Evolutionary conservation across 2,113 vertebrate genomes (phyloP).

Genomic region (Axis porcinus): DNA sequence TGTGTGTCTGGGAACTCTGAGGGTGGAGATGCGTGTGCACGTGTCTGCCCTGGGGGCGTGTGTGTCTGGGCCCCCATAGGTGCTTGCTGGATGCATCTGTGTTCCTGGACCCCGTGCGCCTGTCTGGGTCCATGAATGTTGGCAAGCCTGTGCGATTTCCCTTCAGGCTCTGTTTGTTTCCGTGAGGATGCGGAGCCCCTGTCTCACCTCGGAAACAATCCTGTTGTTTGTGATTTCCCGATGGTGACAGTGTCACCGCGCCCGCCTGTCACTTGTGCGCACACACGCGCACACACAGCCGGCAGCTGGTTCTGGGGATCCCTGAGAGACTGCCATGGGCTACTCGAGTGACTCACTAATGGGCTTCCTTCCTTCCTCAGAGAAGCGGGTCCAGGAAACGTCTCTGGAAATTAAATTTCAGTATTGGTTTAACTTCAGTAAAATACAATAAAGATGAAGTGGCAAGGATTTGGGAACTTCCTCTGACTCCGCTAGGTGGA

Average conservation of each 20-base stretch:
- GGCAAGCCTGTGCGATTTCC: background rate
- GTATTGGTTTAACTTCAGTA: background rate
- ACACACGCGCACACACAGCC: background rate
- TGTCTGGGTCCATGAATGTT: background rate
- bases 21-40: accelerated
- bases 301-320: background rate
- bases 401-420: constrained; percentile 39
- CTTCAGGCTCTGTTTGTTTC: constrained; percentile 23
- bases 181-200: background rate
- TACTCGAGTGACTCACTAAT: constrained; percentile 16
- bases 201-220: constrained; percentile 25
- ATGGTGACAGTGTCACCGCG: background rate
- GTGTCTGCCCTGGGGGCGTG: accelerated
- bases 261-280: constrained; percentile 3
- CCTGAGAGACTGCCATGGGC: background rate
- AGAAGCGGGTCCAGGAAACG: background rate
- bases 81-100: background rate
- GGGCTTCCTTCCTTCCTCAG: background rate
- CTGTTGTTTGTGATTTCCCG: constrained; percentile 44
- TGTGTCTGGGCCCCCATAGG: background rate
- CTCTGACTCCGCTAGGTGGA: background rate
- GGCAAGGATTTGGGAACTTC: background rate
- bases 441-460: background rate
- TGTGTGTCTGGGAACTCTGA: background rate
- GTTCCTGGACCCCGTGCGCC: accelerated